Evolutionary conservation across 1,140 invertebrate species (phyloP).

Genomic region (Sycobia sp.): DNA sequence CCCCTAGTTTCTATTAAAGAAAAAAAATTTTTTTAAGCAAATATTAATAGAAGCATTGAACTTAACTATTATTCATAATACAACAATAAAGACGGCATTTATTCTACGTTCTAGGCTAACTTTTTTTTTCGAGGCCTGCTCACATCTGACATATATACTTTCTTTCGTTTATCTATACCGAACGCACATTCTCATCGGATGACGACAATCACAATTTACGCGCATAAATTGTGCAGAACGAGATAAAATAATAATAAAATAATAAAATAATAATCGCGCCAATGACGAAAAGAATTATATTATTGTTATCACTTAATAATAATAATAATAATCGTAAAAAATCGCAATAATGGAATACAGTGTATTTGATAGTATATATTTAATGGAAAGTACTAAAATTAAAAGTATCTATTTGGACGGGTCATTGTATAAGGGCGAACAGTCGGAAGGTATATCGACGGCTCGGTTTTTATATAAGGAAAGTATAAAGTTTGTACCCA

Average conservation of each 20-base stretch:
- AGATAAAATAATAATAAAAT: slow-evolving; percentile 16
- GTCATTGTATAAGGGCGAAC: slow-evolving; percentile 30
- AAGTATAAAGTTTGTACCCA: slow-evolving; percentile 7
- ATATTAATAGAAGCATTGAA: slow-evolving; percentile 1
- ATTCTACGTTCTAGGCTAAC: not conserved
- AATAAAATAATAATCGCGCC: no score
- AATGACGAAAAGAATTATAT: no score
- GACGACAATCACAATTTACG: not conserved
- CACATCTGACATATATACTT: no score
- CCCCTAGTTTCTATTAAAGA: slow-evolving; percentile 8
- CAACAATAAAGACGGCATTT: not conserved
- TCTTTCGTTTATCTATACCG: no score
- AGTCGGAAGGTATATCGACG: slow-evolving; percentile 1
- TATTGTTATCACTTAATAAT: no score
- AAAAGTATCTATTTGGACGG: slow-evolving; percentile 33
- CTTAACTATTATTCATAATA: not conserved
- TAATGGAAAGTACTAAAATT: slow-evolving; percentile 20
- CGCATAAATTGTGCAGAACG: slow-evolving; percentile 17
- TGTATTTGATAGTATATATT: no score
- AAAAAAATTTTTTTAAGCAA: not conserved
- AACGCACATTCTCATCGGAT: not conserved
- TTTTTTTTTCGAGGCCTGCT: slow-evolving; percentile 14
- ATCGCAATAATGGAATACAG: no score
- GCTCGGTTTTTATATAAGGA: slow-evolving; percentile 15
- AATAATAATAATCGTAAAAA: slow-evolving; percentile 7